Percentiles rank a stretch among this genome's conserved stretches.
Evolutionary conservation across 1,140 invertebrate species (phyloP).

Genomic region (Zaprionus camerounensis): DNA sequence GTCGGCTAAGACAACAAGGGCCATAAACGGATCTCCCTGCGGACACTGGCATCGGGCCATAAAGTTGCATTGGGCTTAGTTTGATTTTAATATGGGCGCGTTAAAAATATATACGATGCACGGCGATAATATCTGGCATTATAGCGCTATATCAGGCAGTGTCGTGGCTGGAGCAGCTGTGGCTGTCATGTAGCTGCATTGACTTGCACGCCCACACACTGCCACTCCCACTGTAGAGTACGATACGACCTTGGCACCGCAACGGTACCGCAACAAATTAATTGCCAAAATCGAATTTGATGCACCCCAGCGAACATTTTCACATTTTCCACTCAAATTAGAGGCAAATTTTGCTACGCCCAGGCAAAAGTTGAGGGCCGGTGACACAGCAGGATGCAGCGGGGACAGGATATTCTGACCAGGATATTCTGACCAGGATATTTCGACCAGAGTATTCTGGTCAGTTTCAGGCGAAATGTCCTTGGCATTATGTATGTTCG

Average conservation of each 20-base stretch:
- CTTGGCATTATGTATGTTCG: slow-evolving; percentile 55
- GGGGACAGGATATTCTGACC: slow-evolving; percentile 1
- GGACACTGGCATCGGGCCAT: slow-evolving; percentile 14
- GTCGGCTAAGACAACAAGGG: slow-evolving; percentile 12
- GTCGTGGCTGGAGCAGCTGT: not conserved
- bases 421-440: not conserved
- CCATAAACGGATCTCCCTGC: slow-evolving; percentile 37
- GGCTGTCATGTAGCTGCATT: slow-evolving; percentile 9
- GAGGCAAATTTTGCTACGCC: slow-evolving; percentile 24
- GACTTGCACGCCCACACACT: not conserved
- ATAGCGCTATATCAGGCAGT: slow-evolving; percentile 8
- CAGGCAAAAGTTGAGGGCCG: not conserved
- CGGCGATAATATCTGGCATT: not conserved
- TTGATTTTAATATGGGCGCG: slow-evolving; percentile 44
- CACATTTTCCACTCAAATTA: slow-evolving; percentile 36
- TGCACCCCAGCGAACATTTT: slow-evolving; percentile 21
- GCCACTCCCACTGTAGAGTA: slow-evolving; percentile 8
- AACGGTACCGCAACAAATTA: slow-evolving; percentile 48
- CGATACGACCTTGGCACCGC: slow-evolving; percentile 23
- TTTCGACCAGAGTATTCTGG: not conserved
- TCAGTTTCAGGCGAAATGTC: slow-evolving; percentile 30
- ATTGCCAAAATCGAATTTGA: slow-evolving; percentile 37
- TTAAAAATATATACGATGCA: slow-evolving; percentile 22
- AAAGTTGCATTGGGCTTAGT: slow-evolving; percentile 45
- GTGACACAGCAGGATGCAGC: slow-evolving; percentile 28